Conservation (phyloP, 2,113 vertebrate genomes). For the Phaethornis superciliosus region DNA sequence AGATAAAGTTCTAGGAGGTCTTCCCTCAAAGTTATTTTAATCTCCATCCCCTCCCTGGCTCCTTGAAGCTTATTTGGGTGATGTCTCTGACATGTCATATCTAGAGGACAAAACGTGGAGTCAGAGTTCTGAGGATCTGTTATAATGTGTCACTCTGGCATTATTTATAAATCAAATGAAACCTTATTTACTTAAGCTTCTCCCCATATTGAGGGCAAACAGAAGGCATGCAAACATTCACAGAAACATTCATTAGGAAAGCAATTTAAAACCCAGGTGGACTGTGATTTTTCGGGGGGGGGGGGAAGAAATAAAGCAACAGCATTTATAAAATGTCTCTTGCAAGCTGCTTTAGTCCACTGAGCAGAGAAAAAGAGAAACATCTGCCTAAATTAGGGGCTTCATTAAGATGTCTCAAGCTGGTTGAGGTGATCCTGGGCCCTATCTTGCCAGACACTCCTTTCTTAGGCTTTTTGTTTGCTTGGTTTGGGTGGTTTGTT, state of each 20-base stretch:
- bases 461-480: not conserved
- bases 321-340: not conserved
- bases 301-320: not conserved
- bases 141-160: not conserved
- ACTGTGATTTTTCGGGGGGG: not conserved
- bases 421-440: not conserved
- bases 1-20: not conserved
- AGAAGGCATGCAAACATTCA: constrained; percentile 15
- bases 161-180: constrained; percentile 61
- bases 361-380: constrained; percentile 10
- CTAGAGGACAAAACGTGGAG: not conserved
- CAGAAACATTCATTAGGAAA: constrained; percentile 35
- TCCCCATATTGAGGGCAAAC: constrained; percentile 41
- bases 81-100: not conserved
- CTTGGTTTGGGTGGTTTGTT: not conserved
- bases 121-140: not conserved
- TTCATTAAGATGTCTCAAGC: not conserved
- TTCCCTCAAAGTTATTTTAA: not conserved
- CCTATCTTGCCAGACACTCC: not conserved
- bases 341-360: not conserved
- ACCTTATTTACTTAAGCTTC: constrained; percentile 27
- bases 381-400: not conserved
- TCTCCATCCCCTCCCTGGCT: not conserved
- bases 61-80: not conserved
- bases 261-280: constrained; percentile 34